Conservation (phyloP, 1,140 invertebrate species). For the Sminthurides bifidus region DNA sequence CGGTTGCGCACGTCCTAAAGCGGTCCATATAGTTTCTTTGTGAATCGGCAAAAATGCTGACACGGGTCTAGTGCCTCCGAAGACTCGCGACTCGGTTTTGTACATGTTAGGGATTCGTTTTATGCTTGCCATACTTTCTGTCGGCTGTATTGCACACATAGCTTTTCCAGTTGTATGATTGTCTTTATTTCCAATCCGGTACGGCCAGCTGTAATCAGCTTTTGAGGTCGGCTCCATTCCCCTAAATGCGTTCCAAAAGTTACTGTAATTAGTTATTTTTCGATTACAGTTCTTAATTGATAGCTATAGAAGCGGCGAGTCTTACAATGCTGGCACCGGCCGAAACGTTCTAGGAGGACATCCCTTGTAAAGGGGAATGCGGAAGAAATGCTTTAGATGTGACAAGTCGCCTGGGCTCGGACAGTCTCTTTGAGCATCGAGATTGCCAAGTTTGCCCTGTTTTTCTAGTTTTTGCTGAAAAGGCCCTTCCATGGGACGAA, state of each 20-base stretch:
- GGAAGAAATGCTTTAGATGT: conserved; percentile 6
- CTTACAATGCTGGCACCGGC: conserved; percentile 6
- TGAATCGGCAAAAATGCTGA: neutral
- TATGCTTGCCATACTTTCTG: neutral
- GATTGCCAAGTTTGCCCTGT: neutral
- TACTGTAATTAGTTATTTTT: neutral
- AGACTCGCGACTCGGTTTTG: neutral
- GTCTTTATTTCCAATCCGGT: conserved; percentile 3
- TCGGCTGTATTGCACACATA: conserved; percentile 4
- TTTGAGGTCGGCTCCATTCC: conserved; percentile 2
- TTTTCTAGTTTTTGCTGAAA: conserved; percentile 1
- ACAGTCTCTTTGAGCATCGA: neutral
- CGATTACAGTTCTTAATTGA: neutral
- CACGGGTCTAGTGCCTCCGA: neutral
- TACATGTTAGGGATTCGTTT: conserved; percentile 6
- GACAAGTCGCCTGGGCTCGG: neutral
- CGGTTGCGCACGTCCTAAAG: too few relatives aligned
- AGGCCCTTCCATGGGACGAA: conserved; percentile 9
- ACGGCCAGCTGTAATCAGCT: neutral
- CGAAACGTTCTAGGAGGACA: conserved; percentile 5
- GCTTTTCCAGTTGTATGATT: conserved; percentile 1
- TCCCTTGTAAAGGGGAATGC: conserved; percentile 6
- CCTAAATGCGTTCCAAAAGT: neutral
- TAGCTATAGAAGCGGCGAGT: neutral
- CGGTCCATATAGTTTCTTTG: neutral